Base-by-base conservation (phyloP, 1,140 invertebrate species). In the Scaptomyza graminum region DNA sequence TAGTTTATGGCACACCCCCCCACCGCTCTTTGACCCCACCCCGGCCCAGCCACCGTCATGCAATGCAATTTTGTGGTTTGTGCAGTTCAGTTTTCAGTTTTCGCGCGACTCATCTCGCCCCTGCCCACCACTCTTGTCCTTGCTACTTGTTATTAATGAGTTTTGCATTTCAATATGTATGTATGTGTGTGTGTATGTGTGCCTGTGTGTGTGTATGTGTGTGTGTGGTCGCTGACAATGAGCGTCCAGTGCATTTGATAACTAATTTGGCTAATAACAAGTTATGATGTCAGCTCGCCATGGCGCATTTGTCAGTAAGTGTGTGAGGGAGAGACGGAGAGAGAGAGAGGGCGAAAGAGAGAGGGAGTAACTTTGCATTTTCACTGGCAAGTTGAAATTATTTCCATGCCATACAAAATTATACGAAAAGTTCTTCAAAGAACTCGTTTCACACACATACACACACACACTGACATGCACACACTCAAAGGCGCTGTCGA, bases 51-150 rank as follows among this genome's bases (percentile, higher is more conserved):
- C 74, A 65, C 61, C 64, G 84, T 83, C 84, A 89, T 88, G 79
- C 83, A 88, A 89, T 88, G 83, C 79, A 89, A 88, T 88, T 88
- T 88, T 88, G 83, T 74, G 83, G 83, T 88, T 89, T 79, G 31
- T 34, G 46, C 68, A 69, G 60, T 78, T 62, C 34, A 34, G 52
- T 55, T 44, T 34, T 18, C 34, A 52, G 28, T 13, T 43, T 13
- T 43, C 44, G 41, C 55, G 41, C 41, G 41, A 31, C 22, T 15
- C 18, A 15, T 5, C 16, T 47, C 34, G 16, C 18, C 8, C 9
- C 9, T 8, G 13, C 12, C 37, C 9, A 5, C 5, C 18, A 12
- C 43, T 11, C 25, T 34, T 13, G 12, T 43, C 7, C 50, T 2
- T 5, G 41, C 15, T 41, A 28, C 6, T 28, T 69, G 77, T 87